Evolutionary conservation across 2,888 invertebrate species (phyloP).

Genomic region (Habrosyne pyritoides): DNA sequence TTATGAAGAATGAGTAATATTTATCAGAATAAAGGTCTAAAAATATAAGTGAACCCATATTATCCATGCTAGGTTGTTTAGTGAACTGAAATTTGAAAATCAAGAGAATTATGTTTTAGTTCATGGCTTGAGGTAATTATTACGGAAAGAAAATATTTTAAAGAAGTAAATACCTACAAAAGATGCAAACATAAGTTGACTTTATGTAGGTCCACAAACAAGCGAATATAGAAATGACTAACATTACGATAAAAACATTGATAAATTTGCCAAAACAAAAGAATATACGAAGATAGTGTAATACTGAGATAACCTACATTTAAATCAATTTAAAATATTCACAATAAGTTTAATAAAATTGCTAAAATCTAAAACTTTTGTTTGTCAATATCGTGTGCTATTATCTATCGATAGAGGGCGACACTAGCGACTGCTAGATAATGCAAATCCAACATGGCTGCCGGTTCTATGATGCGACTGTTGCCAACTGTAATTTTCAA

Average conservation of each 20-base stretch:
- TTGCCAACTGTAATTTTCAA: not conserved
- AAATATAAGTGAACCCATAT: no score
- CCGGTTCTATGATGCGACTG: conserved; percentile 14
- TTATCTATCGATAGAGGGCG: conserved; percentile 50
- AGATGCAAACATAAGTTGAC: not conserved
- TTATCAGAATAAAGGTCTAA: not conserved
- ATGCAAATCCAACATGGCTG: conserved; percentile 67
- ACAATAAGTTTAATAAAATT: conserved; percentile 8
- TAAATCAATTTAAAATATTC: conserved; percentile 14
- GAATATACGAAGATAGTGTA: conserved; percentile 17
- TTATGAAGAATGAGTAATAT: not conserved
- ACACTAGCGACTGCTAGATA: conserved; percentile 30
- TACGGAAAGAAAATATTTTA: no score
- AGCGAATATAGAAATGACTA: not conserved
- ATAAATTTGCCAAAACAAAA: conserved; percentile 29
- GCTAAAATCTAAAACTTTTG: conserved; percentile 4
- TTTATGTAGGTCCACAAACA: not conserved
- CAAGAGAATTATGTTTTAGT: no score
- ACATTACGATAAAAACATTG: conserved; percentile 13
- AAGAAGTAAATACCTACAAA: not conserved
- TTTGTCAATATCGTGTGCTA: conserved; percentile 7
- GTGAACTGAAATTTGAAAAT: no score
- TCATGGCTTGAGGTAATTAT: no score
- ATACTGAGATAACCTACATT: conserved; percentile 42
- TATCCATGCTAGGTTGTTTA: no score